Conservation (phyloP, 2,113 vertebrate genomes). For the Onychorhynchus coronatus region DNA sequence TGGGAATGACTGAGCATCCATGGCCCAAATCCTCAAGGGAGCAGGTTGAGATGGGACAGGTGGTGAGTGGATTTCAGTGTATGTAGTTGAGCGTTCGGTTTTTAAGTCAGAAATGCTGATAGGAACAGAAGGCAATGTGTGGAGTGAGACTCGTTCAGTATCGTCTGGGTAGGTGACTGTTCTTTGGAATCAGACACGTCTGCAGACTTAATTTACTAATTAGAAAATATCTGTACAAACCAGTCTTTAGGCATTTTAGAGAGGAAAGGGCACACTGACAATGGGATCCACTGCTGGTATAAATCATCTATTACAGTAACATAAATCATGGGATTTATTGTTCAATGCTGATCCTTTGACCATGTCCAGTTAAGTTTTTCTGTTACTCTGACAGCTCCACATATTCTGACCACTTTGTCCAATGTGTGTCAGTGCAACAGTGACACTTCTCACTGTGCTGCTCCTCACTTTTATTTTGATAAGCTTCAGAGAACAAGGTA, state of each 20-base stretch:
- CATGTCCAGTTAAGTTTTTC: not conserved
- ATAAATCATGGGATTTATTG: constrained; percentile 33
- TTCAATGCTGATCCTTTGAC: constrained; percentile 14
- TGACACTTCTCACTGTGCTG: not conserved
- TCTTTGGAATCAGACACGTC: not conserved
- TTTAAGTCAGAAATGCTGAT: not conserved
- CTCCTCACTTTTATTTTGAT: not conserved
- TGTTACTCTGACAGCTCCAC: not conserved
- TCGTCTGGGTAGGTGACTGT: not conserved
- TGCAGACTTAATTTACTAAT: not conserved
- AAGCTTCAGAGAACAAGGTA: not conserved
- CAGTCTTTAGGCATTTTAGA: not conserved
- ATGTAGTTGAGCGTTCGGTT: too few relatives aligned
- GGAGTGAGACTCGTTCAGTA: not conserved
- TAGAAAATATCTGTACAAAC: not conserved
- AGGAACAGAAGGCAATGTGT: not conserved
- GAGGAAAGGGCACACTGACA: not conserved
- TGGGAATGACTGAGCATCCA: not conserved
- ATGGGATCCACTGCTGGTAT: not conserved
- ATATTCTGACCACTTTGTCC: not conserved
- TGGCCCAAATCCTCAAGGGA: not conserved
- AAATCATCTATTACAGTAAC: not conserved
- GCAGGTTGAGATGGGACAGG: not conserved
- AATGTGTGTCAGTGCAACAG: not conserved
- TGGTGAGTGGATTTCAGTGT: not conserved